Percentiles rank a stretch among this genome's conserved stretches.
Evolutionary conservation across 2,797 vertebrate species (phyloP).

Genomic region (Sardinella longiceps): DNA sequence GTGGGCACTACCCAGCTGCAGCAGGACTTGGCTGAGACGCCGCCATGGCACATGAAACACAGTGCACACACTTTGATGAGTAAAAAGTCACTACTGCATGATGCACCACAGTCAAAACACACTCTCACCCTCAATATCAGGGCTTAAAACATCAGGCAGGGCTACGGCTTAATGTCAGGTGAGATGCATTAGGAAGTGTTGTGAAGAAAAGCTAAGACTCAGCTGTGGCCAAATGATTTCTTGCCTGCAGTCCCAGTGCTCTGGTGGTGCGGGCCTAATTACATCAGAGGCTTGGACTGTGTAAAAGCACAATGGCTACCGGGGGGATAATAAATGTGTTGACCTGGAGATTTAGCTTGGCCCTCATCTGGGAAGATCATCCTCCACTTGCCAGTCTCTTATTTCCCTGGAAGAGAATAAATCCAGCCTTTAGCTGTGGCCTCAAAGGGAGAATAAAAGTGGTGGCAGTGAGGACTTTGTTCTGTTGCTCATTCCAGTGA

Average conservation of each 20-base stretch:
- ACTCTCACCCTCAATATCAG: neutral
- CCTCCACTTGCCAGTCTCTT: neutral
- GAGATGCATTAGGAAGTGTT: neutral
- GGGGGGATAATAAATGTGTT: constrained; percentile 11
- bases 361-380: constrained; percentile 24
- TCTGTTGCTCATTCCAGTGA: neutral
- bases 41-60: too few relatives aligned
- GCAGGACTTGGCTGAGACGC: neutral
- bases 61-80: neutral
- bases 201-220: neutral
- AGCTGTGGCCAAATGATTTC: neutral
- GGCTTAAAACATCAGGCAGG: neutral
- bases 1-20: neutral
- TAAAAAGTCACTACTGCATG: neutral
- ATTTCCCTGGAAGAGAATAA: constrained; percentile 6
- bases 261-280: neutral
- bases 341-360: constrained; percentile 12
- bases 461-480: neutral
- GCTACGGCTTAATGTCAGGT: neutral
- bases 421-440: neutral
- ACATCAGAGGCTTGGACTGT: constrained; percentile 9
- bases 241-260: neutral
- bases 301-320: constrained; percentile 20
- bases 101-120: neutral
- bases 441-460: constrained; percentile 13